Conservation (phyloP, 2,888 invertebrate species). For the Dicyrtoma fusca region DNA sequence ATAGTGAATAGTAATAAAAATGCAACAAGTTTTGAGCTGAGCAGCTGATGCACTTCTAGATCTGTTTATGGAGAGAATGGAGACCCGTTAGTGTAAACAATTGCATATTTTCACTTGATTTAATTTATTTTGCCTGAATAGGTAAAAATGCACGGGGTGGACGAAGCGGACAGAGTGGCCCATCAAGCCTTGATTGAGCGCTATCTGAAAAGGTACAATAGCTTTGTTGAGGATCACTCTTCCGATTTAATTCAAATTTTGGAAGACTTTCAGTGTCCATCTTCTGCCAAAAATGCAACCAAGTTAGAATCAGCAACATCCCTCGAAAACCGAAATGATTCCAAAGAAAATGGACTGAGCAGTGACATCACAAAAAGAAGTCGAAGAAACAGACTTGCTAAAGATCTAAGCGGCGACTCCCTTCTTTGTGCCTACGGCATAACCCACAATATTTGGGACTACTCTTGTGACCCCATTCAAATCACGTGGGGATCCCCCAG, state of each 20-base stretch:
- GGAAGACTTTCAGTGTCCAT: not conserved
- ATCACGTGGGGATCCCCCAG: conserved; percentile 49
- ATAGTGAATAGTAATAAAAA: too few relatives aligned
- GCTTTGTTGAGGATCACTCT: conserved; percentile 50
- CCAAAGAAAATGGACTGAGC: not conserved
- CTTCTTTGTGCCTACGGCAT: conserved; percentile 41
- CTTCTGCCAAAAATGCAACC: too few relatives aligned
- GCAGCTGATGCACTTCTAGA: too few relatives aligned
- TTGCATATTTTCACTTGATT: conserved; percentile 7
- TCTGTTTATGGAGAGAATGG: too few relatives aligned
- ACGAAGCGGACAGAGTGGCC: conserved; percentile 39
- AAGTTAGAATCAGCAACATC: too few relatives aligned
- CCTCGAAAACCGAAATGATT: too few relatives aligned
- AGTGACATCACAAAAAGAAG: too few relatives aligned
- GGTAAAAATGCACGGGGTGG: conserved; percentile 2
- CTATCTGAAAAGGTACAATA: conserved; percentile 49
- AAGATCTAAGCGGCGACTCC: conserved; percentile 6
- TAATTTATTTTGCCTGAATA: not conserved
- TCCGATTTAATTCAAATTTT: conserved; percentile 29
- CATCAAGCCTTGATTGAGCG: conserved; percentile 51
- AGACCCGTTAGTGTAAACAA: too few relatives aligned
- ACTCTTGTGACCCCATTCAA: conserved; percentile 43
- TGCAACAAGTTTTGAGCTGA: not conserved
- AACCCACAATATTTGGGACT: conserved; percentile 48
- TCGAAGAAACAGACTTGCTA: too few relatives aligned